phyloP scores from a whole-genome alignment of 2,888 invertebrate species.

The Drosophila sordidula region DNA sequence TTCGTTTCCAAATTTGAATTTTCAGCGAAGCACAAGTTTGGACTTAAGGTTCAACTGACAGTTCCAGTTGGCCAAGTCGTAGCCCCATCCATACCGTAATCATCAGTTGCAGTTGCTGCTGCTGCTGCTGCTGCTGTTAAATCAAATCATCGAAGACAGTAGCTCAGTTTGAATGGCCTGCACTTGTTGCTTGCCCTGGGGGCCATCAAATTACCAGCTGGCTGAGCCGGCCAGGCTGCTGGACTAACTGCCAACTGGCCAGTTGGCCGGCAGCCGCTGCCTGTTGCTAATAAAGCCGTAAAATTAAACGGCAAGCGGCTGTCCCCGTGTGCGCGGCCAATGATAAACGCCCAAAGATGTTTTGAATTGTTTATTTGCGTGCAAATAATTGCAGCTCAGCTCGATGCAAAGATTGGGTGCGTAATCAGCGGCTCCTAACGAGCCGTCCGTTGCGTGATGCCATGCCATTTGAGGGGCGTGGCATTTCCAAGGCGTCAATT shows the following conservation, averaged over 20 bases:
- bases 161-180: constrained; percentile 58
- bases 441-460: constrained; percentile 36
- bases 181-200: constrained; percentile 56
- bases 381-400: constrained; percentile 65
- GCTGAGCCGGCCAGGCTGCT: constrained; percentile 10
- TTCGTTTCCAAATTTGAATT: too few relatives aligned
- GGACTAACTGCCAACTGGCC: background rate
- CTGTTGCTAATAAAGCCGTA: constrained; percentile 74
- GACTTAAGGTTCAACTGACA: constrained; percentile 6
- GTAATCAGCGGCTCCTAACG: constrained; percentile 51
- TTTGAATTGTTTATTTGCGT: constrained; percentile 78
- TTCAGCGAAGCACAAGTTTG: too few relatives aligned
- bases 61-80: background rate
- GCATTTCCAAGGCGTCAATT: constrained; percentile 57
- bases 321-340: constrained; percentile 42
- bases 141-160: constrained; percentile 63
- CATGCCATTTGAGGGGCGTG: constrained; percentile 48
- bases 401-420: constrained; percentile 47
- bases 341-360: constrained; percentile 73
- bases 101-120: constrained; percentile 20
- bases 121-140: constrained; percentile 26
- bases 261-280: constrained; percentile 9
- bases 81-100: constrained; percentile 14
- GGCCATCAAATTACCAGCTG: constrained; percentile 70
- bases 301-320: constrained; percentile 75